These are phyloP conservation scores for Microplitis deprimator DNA, from an alignment of 2,888 invertebrate genomes.

Conservation along the genomic window DNA sequence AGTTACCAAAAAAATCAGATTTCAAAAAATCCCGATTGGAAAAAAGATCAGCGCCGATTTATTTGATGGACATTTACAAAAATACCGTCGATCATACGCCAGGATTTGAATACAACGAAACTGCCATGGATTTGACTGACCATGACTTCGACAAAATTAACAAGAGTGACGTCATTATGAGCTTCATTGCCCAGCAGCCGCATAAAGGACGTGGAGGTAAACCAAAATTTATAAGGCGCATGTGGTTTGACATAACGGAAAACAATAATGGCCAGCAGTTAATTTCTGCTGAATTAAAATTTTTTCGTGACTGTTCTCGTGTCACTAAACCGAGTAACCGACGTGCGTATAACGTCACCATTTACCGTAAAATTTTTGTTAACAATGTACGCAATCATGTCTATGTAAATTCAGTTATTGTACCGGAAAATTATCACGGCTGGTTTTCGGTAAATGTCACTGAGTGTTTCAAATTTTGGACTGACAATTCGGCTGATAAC, in stretches of 20 bases:
- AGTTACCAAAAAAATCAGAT: conserved; percentile 54
- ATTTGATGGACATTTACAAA: conserved; percentile 87
- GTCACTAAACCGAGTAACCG: conserved; percentile 56
- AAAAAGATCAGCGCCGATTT: conserved; percentile 84
- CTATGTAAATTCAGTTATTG: conserved; percentile 63
- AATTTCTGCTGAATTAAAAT: conserved; percentile 86
- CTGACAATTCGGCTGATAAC: conserved; percentile 71
- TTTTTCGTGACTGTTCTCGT: conserved; percentile 79
- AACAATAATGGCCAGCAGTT: conserved; percentile 83
- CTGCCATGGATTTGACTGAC: conserved; percentile 78
- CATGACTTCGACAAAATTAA: conserved; percentile 85
- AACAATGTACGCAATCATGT: conserved; percentile 78
- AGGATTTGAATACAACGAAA: conserved; percentile 68
- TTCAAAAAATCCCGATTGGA: conserved; percentile 56
- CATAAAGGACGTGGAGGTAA: conserved; percentile 81
- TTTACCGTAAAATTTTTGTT: conserved; percentile 76
- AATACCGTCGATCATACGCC: conserved; percentile 76
- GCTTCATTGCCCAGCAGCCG: conserved; percentile 77
- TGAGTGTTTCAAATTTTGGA: background rate
- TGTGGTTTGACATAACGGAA: conserved; percentile 92
- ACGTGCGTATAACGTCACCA: conserved; percentile 75
- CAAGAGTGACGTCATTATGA: conserved; percentile 92
- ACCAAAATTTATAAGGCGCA: conserved; percentile 85
- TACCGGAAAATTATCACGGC: background rate
- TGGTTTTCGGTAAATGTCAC: conserved; percentile 9